Base-by-base conservation (phyloP, 2,113 vertebrate species). In the Taurulus bubalis region DNA sequence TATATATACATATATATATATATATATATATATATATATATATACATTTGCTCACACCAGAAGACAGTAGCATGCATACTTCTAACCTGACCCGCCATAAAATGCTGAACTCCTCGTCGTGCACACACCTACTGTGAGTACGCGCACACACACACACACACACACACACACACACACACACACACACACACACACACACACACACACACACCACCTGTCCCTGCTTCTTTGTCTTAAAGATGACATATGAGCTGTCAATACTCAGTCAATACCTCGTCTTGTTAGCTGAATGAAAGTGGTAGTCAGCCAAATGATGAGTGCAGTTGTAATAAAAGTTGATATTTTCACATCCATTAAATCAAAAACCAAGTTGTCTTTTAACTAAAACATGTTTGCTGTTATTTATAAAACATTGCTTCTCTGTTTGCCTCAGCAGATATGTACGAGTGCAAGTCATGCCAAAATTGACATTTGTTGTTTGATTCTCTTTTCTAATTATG, bases 221-320 rank as follows among this genome's bases (percentile, higher is more conserved):
- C 18, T 40, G 22, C 24, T 26, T 11, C 22, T 51, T 72, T 9
- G 56, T 82, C 49, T 62, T 24, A 65, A 53, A 16, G 30, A 59
- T 87, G 79, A 91, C 75, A 51, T 42, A 84, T 67, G 73, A 82
- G 62, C 38, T 67, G 79, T 80, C 71, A 75, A 76, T 85, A 73
- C 53, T 75, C n/a, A 28, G 77, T 87, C 83, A 71, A 85, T 85
- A 60, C 14, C 15, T 79, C 71, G 79, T 83, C 78, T 87, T 73
- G 78, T 90, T 87, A 80, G 72, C 28, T 82, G 30, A 81, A 87
- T 71, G 73, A 84, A 86, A 74, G 58, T 69, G 20, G 47, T 5
- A 24, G 47, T 71, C 67, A 60, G 71, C 78, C 55, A 77, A 59
- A 55, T 26, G 32, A 60, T 42, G 22, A 51, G 28, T 69, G 75